phyloP scores from a whole-genome alignment of 1,140 invertebrate genomes.

The Zaprionus capensis region DNA sequence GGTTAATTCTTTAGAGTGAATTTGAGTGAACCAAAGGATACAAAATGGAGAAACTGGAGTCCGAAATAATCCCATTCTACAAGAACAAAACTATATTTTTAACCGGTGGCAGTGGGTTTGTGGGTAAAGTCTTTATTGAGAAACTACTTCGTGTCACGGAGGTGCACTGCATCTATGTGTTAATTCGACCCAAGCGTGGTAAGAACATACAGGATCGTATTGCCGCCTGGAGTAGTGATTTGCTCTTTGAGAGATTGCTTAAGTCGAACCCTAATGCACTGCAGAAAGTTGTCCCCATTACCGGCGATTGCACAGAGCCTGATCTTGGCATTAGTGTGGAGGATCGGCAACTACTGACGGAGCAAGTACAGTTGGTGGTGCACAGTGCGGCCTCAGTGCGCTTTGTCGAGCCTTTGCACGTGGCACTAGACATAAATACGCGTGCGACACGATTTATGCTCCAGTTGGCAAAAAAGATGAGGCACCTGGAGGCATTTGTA shows the following conservation, averaged over 20 bases:
- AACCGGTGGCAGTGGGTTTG: conserved; percentile 89
- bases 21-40: background rate
- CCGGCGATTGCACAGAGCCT: conserved; percentile 86
- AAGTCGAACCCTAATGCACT: conserved; percentile 32
- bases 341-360: conserved; percentile 82
- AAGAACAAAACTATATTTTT: conserved; percentile 87
- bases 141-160: conserved; percentile 91
- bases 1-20: too few species aligned
- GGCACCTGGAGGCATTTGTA: conserved; percentile 85
- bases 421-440: conserved; percentile 87
- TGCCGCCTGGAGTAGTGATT: conserved; percentile 85
- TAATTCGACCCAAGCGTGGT: conserved; percentile 91
- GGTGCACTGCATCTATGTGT: conserved; percentile 89
- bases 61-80: conserved; percentile 86
- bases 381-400: conserved; percentile 93
- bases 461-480: conserved; percentile 87
- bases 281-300: conserved; percentile 78
- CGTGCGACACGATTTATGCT: conserved; percentile 86
- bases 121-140: conserved; percentile 91
- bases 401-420: conserved; percentile 91
- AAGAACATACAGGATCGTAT: conserved; percentile 88
- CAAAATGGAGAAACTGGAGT: conserved; percentile 25
- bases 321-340: conserved; percentile 88
- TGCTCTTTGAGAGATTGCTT: conserved; percentile 37
- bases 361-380: conserved; percentile 89